Percentiles rank a stretch among this genome's conserved stretches.
phyloP scores from a whole-genome alignment of 2,888 invertebrate species.

The Leptinotarsa tumamoca region DNA sequence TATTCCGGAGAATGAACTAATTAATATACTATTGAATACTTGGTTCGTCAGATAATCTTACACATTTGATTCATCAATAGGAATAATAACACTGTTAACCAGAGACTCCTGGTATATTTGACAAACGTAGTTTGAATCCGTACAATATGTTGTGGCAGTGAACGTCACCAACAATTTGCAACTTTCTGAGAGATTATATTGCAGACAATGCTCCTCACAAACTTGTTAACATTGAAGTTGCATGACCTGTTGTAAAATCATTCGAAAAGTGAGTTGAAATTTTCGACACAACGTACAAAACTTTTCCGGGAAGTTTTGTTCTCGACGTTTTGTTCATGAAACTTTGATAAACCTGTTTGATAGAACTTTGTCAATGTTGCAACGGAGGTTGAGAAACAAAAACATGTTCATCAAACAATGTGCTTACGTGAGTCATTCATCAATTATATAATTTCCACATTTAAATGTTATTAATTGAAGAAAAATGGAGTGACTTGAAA shows the following conservation, averaged over 20 bases:
- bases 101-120: too few relatives aligned
- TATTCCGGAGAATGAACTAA: too few relatives aligned
- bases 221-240: not conserved
- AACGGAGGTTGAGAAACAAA: too few relatives aligned
- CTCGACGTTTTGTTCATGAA: not conserved
- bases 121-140: not conserved
- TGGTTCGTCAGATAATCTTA: too few relatives aligned
- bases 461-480: too few relatives aligned
- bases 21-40: too few relatives aligned
- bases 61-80: too few relatives aligned
- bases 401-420: too few relatives aligned
- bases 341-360: not conserved
- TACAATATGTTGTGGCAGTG: not conserved
- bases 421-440: too few relatives aligned
- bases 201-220: slow-evolving; percentile 2
- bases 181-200: not conserved
- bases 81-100: too few relatives aligned
- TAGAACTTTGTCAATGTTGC: not conserved
- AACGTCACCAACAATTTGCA: not conserved
- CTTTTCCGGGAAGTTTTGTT: not conserved
- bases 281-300: not conserved
- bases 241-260: not conserved
- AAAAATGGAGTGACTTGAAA: too few relatives aligned
- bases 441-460: too few relatives aligned
- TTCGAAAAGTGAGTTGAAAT: not conserved